Conservation (phyloP, 2,888 invertebrate genomes). For the Tipula vernalis region DNA sequence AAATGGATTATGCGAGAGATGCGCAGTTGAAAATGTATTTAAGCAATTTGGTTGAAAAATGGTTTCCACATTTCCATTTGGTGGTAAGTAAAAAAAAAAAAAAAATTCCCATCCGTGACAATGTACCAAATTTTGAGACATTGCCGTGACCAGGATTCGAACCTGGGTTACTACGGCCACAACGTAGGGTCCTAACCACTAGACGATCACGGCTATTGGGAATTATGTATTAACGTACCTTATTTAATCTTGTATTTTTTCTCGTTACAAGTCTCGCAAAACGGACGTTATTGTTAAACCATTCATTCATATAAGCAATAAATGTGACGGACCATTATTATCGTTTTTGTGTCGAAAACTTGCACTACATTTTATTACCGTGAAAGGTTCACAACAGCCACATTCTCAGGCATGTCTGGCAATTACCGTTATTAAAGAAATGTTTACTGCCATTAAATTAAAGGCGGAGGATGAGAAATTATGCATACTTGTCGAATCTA, state of each 20-base stretch:
- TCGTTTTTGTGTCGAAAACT: slow-evolving; percentile 28
- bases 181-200: slow-evolving; percentile 44
- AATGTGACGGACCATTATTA: slow-evolving; percentile 17
- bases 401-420: slow-evolving; percentile 26
- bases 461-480: slow-evolving; percentile 19
- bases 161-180: slow-evolving; percentile 50
- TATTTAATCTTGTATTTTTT: neutral
- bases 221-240: neutral
- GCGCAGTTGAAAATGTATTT: slow-evolving; percentile 37
- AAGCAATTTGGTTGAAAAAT: slow-evolving; percentile 37
- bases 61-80: slow-evolving; percentile 33
- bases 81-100: slow-evolving; percentile 15
- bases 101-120: neutral
- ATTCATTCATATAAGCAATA: neutral
- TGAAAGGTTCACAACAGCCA: slow-evolving; percentile 28
- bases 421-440: slow-evolving; percentile 29
- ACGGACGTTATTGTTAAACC: neutral
- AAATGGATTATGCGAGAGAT: slow-evolving; percentile 36
- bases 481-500: slow-evolving; percentile 25
- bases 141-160: slow-evolving; percentile 45
- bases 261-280: neutral
- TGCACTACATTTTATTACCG: slow-evolving; percentile 26
- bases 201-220: slow-evolving; percentile 18
- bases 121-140: neutral
- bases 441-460: slow-evolving; percentile 16